These are phyloP conservation scores for Lepisosteus osseus DNA, from an alignment of 2,113 vertebrate genomes.

Conservation along the genomic window DNA sequence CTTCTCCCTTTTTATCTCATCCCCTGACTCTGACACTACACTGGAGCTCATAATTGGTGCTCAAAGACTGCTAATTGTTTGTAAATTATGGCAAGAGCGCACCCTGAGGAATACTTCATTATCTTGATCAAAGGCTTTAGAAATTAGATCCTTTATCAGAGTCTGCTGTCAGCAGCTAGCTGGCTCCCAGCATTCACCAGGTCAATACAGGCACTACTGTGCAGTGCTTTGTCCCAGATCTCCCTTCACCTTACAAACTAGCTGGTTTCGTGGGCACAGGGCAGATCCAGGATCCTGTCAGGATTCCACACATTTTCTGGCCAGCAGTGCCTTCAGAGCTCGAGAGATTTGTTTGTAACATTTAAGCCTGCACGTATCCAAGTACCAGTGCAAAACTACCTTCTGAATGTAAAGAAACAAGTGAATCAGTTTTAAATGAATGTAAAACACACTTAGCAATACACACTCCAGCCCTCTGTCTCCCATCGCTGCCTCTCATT, in stretches of 20 bases:
- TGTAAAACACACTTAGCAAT: too few species aligned
- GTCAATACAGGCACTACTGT: background rate
- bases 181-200: background rate
- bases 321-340: too few species aligned
- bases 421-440: too few species aligned
- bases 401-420: too few species aligned
- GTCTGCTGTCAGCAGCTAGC: background rate
- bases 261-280: background rate
- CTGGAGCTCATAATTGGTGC: constrained; percentile 35
- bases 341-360: too few species aligned
- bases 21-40: constrained; percentile 17
- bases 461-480: too few species aligned
- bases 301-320: too few species aligned
- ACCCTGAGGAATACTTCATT: constrained; percentile 22
- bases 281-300: too few species aligned
- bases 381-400: too few species aligned
- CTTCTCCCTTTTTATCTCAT: constrained; percentile 3
- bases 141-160: constrained; percentile 11
- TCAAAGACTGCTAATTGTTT: constrained; percentile 41
- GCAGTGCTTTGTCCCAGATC: too few species aligned
- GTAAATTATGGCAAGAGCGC: constrained; percentile 14
- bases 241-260: background rate
- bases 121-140: constrained; percentile 16
- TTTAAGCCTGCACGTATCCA: too few species aligned
- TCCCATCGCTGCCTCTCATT: too few species aligned